Percentiles rank a stretch among this genome's conserved stretches.
These are phyloP conservation scores for Parazoanthus atlanticus DNA, from an alignment of 92 coral and sea anemone species.

Conservation along the genomic window DNA sequence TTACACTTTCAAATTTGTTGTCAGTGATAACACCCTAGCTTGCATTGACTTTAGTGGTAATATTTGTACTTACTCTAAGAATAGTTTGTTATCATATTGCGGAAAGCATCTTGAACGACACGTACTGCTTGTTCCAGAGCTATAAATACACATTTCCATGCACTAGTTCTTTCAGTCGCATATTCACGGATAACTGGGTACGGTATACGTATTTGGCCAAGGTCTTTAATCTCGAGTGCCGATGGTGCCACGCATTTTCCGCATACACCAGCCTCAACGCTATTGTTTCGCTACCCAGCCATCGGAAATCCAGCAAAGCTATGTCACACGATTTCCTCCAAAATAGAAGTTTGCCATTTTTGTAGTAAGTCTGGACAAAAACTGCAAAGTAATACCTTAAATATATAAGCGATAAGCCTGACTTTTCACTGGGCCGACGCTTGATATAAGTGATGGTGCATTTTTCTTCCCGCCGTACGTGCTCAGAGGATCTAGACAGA, in stretches of 20 bases:
- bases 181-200: neutral
- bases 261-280: neutral
- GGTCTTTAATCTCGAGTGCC: too few relatives aligned
- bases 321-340: neutral
- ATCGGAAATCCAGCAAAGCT: slow-evolving; percentile 8
- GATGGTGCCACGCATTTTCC: neutral
- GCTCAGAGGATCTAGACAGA: neutral
- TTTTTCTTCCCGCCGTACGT: neutral
- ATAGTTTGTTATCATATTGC: neutral
- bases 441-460: neutral
- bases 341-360: neutral
- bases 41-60: too few relatives aligned
- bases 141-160: neutral
- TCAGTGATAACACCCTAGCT: too few relatives aligned
- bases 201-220: neutral
- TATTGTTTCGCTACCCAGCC: neutral
- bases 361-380: neutral
- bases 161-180: neutral
- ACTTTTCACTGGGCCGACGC: neutral
- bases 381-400: too few relatives aligned
- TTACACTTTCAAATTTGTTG: too few relatives aligned
- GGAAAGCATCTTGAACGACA: neutral
- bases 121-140: neutral
- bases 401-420: too few relatives aligned
- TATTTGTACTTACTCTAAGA: too few relatives aligned